Base-by-base conservation (phyloP, 2,113 vertebrate species). In the Tetrax tetrax region DNA sequence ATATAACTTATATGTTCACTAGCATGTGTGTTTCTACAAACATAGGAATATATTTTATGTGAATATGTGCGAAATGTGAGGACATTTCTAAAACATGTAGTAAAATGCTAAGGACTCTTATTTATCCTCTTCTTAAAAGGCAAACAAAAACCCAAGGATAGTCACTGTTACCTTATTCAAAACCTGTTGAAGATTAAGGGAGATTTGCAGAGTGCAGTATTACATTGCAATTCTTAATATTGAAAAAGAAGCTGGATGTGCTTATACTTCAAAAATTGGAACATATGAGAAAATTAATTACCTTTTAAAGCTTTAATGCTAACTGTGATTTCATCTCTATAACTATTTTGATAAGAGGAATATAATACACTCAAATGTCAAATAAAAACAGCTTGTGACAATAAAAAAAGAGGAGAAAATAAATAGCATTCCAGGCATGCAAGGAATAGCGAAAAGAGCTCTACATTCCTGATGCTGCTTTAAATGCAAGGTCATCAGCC, bases 31-130 rank as follows among this genome's bases (percentile, higher is more conserved):
- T 72, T 69, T 87, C 83, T 95, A 28, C 51, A 90, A 90, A 89
- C 37, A 20, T 33, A 70, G 56, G 86, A 75, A 56, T 88, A 24
- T 96, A 41, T 96, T 95, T 93, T 79, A 88, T 61, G 38, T 18
- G 75, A 75, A 31, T 86, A 37, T 65, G 75, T 86, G 68, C 8
- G 6, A 94, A 87, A 81, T 63, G 48, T 33, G 83, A 54, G n/a
- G 47, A 41, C 51, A 10, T 61, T 92, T 90, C 47, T 82, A 79
- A 87, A 78, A 70, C 47, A 54, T 6, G 31, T n/a, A 86, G 82
- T 33, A 56, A 69, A 74, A 87, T 87, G 61, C 57, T 35, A 43
- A 80, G 50, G 59, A 54, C 54, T 89, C 47, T 74, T 88, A 77
- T 85, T 95, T 93, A 61, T 80, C 68, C 54, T 87, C 60, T 48